These are phyloP conservation scores for Enteromius thamalakanensis DNA, from an alignment of 2,797 vertebrate species.

Conservation along the genomic window DNA sequence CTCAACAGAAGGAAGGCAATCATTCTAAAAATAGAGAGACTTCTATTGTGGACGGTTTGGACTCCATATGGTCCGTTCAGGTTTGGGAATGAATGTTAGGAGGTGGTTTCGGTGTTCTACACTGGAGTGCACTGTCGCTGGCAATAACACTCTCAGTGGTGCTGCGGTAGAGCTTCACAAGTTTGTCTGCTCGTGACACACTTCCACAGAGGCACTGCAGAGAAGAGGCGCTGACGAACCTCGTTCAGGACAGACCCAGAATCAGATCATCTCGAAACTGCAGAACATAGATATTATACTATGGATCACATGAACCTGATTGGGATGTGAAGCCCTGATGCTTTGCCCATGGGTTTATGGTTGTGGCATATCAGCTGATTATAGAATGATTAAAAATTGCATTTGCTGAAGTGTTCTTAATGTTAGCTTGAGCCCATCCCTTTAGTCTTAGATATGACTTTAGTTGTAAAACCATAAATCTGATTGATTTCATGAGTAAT, in stretches of 20 bases:
- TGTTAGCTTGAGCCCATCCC: no score
- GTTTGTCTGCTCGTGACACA: conserved; percentile 44
- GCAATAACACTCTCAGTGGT: conserved; percentile 53
- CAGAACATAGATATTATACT: background rate
- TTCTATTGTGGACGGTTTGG: background rate
- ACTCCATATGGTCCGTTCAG: conserved; percentile 3
- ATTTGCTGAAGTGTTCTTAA: no score
- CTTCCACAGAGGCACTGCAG: conserved; percentile 35
- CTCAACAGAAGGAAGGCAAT: conserved; percentile 74
- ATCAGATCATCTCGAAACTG: conserved; percentile 4
- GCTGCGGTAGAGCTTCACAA: conserved; percentile 35
- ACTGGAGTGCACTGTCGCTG: conserved; percentile 54
- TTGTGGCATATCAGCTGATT: background rate
- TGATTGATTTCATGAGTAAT: background rate
- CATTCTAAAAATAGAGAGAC: conserved; percentile 63
- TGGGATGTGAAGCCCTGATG: background rate
- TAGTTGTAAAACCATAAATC: background rate
- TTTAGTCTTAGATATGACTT: background rate
- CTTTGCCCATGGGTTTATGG: background rate
- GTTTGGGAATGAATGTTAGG: background rate
- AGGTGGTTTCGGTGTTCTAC: conserved; percentile 42
- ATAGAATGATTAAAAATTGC: no score
- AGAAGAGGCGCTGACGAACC: conserved; percentile 20
- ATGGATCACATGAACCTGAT: background rate
- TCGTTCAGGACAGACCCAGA: conserved; percentile 14